Evolutionary conservation across 2,797 vertebrate genomes (phyloP).

Genomic region (Aselliscus stoliczkanus): DNA sequence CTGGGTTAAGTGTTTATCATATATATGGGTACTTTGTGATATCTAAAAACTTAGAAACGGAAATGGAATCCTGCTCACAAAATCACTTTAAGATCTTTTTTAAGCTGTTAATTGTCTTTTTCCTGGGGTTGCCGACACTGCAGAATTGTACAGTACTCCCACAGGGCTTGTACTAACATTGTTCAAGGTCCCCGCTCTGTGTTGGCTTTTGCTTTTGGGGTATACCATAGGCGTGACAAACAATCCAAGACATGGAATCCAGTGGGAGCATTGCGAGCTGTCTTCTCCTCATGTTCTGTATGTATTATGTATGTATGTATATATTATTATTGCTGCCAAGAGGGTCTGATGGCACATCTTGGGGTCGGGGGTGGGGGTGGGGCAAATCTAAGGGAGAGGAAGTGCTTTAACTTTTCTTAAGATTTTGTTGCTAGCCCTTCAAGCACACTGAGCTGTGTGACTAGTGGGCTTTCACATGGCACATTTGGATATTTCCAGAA

Average conservation of each 20-base stretch:
- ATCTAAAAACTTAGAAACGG: constrained; percentile 77
- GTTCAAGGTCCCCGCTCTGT: constrained; percentile 56
- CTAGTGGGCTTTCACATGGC: constrained; percentile 40
- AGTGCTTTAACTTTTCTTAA: constrained; percentile 56
- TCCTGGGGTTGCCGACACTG: constrained; percentile 75
- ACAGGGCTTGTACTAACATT: constrained; percentile 83
- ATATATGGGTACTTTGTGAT: constrained; percentile 92
- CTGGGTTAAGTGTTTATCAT: constrained; percentile 80
- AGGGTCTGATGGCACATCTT: constrained; percentile 4
- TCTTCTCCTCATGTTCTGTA: constrained; percentile 38
- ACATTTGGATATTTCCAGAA: constrained; percentile 57
- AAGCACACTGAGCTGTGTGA: constrained; percentile 76
- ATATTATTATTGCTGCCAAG: constrained; percentile 15
- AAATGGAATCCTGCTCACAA: constrained; percentile 76
- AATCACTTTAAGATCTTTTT: constrained; percentile 68
- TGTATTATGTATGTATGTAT: constrained; percentile 45
- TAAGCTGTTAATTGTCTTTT: constrained; percentile 69
- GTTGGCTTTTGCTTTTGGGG: constrained; percentile 36
- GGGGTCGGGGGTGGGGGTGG: constrained; percentile 12
- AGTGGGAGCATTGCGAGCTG: constrained; percentile 38
- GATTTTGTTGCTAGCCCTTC: constrained; percentile 82
- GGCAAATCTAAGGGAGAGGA: neutral
- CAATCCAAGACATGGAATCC: constrained; percentile 23
- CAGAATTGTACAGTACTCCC: constrained; percentile 68
- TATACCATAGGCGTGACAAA: constrained; percentile 20